Evolutionary conservation across 2,888 invertebrate species (phyloP), one percentile per base, ranked within the genome.

Genomic region (Drosophila kambysellisi): DNA sequence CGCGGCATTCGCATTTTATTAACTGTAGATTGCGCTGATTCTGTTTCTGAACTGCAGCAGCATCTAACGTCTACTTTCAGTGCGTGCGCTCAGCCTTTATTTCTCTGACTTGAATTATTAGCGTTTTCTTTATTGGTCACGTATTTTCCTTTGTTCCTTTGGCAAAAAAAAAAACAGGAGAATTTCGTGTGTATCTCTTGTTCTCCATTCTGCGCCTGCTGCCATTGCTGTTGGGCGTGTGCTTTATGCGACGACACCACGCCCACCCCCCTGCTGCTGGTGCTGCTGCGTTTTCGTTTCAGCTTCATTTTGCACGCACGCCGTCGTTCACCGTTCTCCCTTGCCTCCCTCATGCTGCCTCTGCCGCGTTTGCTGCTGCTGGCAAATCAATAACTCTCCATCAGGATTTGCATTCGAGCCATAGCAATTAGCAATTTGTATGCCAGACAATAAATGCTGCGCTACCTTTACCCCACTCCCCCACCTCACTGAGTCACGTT

Each of bases 371-470:
- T 46, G 15, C 48, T 46, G 54, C 57, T 62, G 65, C 56, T 39
- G 79, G 87, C 78, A 87, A 85, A 85, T 85, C 85, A 85, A 85
- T 85, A 85, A 81, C 79, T 88, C 81, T 79, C 81, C 76, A 82
- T 71, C 74, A 82, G 85, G 81, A 85, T 82, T 87, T 87, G 76
- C 79, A 66, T 70, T 70, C 74, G 29, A 54, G 64, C 39, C 54
- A 46, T 12, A 35, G 64, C 86, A 83, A 86, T 83, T 81, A 84
- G 74, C 76, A 83, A 85, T 88, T 88, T 81, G 88, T 88, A 86
- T 85, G 72, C 86, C 74, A 76, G 59, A 70, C 75, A 69, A 62
- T 61, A 61, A 61, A 64, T 48, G 43, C 58, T 15, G 46, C 25
- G 46, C 37, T n/a, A 25, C 41, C 17, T n/a, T 25, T 33, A 43